Base-by-base conservation (phyloP, 2,888 invertebrate genomes). In the Dicyrtoma fusca region DNA sequence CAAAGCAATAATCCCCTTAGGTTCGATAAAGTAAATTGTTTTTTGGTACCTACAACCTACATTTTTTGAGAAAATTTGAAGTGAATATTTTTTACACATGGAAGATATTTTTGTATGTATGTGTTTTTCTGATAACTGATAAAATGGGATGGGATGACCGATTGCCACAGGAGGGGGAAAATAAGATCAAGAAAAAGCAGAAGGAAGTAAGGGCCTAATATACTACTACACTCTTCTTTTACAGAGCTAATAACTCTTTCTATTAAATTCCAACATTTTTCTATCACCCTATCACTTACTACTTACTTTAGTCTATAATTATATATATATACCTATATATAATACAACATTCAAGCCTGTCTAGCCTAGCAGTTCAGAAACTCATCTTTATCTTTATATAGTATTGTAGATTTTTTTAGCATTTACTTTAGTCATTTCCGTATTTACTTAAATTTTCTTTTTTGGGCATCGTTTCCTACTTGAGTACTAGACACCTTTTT, bases 161-260 rank as follows among this genome's bases (percentile, higher is more conserved):
- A 17, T 1, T 61, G 44, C 61, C 61, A 42, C 51, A 73, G 69
- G 75, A 70, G 34, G 73, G 73, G 53, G 73, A 71, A 53, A 23
- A 14, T 61, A 72, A 74, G 72, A 61, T 74, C 63, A 76, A 74
- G 74, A 75, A 74, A 69, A 70, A 72, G 49, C 74, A 76, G 66
- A 76, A 76, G 74, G 76, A 76, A 72, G 76, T 74, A 76, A 72
- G 76, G 69, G 72, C 47, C 53, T n/a, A n/a, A n/a, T n/a, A n/a
- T n/a, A n/a, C n/a, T n/a, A n/a, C 26, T 62, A 34, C 64, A 68
- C 23, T 61, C 25, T 61, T 53, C 42, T 63, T 34, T 63, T 45
- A 63, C 62, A 17, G 62, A 63, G 44, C 62, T 63, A 63, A 11
- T 49, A n/a, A 49, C 49, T 49, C 49, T 49, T 49, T 49, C 17